Conservation (phyloP, 2,888 invertebrate species). For the Drosophila kambysellisi region DNA sequence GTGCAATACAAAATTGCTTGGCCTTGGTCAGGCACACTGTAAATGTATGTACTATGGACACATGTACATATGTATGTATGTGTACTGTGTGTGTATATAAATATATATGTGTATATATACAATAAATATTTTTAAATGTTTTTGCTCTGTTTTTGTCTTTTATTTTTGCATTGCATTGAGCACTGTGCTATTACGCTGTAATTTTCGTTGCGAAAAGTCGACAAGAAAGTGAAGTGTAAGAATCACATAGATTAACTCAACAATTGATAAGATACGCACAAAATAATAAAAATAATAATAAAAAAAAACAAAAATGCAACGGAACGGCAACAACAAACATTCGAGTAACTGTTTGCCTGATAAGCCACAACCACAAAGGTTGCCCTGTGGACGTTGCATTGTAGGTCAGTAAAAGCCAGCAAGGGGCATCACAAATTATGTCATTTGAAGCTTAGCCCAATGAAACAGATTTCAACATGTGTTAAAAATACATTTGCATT, state of each 20-base stretch:
- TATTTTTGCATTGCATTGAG: constrained; percentile 50
- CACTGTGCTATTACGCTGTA: constrained; percentile 65
- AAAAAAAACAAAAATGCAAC: neutral
- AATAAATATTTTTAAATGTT: constrained; percentile 74
- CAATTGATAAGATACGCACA: constrained; percentile 62
- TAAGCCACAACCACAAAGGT: constrained; percentile 27
- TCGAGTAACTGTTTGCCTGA: constrained; percentile 36
- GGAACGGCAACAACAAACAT: constrained; percentile 10
- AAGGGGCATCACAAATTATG: constrained; percentile 54
- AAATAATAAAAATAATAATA: constrained; percentile 19
- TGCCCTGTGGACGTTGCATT: constrained; percentile 48
- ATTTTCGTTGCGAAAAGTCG: constrained; percentile 72
- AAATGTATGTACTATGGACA: constrained; percentile 25
- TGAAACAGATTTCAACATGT: constrained; percentile 66
- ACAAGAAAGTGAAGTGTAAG: constrained; percentile 72
- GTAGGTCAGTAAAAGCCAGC: constrained; percentile 57
- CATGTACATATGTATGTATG: constrained; percentile 2
- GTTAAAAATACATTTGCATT: constrained; percentile 70
- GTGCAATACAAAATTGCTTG: constrained; percentile 78
- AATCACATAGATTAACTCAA: constrained; percentile 62
- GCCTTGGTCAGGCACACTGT: constrained; percentile 75
- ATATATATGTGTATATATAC: constrained; percentile 35
- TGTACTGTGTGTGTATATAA: constrained; percentile 10
- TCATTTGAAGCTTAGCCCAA: constrained; percentile 69
- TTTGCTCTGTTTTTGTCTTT: constrained; percentile 28